These are phyloP conservation scores for Lampris megalopsis DNA, from an alignment of 2,113 vertebrate genomes.

Conservation along the genomic window DNA sequence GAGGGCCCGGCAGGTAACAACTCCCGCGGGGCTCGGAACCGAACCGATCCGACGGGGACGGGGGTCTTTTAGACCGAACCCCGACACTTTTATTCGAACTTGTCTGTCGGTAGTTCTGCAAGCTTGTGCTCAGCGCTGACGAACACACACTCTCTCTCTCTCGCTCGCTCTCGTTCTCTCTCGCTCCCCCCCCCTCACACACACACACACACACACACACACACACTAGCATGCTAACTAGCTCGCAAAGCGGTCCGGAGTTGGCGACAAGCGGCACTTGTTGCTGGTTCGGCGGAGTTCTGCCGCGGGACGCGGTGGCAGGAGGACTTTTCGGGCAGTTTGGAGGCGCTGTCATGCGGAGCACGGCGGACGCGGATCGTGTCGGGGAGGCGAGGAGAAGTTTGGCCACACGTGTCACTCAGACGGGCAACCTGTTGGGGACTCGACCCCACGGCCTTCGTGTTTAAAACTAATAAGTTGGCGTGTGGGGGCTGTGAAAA, in stretches of 20 bases:
- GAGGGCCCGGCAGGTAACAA: conserved; percentile 92
- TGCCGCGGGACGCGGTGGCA: conserved; percentile 10
- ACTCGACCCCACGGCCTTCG: background rate
- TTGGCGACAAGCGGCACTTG: conserved; percentile 21
- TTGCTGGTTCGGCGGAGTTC: conserved; percentile 39
- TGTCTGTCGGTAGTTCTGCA: conserved; percentile 51
- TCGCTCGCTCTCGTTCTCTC: background rate
- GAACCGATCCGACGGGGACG: conserved; percentile 8
- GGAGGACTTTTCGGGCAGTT: conserved; percentile 59
- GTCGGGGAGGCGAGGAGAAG: conserved; percentile 48
- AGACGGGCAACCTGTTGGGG: conserved; percentile 72
- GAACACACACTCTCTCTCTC: conserved; percentile 1
- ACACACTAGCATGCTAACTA: conserved; percentile 68
- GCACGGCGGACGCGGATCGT: conserved; percentile 24
- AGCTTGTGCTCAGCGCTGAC: conserved; percentile 55
- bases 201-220: conserved; percentile 17
- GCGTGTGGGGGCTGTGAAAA: too few species aligned
- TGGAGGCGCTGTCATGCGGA: conserved; percentile 68
- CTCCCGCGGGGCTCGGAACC: conserved; percentile 28
- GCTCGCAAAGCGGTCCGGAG: conserved; percentile 47
- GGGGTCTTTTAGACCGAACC: conserved; percentile 45
- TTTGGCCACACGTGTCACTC: conserved; percentile 79
- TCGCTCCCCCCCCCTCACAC: conserved; percentile 25
- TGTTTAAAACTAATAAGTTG: background rate
- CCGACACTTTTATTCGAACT: conserved; percentile 72